These are phyloP conservation scores for Rhingia campestris DNA, from an alignment of 2,888 invertebrate species.

Conservation along the genomic window DNA sequence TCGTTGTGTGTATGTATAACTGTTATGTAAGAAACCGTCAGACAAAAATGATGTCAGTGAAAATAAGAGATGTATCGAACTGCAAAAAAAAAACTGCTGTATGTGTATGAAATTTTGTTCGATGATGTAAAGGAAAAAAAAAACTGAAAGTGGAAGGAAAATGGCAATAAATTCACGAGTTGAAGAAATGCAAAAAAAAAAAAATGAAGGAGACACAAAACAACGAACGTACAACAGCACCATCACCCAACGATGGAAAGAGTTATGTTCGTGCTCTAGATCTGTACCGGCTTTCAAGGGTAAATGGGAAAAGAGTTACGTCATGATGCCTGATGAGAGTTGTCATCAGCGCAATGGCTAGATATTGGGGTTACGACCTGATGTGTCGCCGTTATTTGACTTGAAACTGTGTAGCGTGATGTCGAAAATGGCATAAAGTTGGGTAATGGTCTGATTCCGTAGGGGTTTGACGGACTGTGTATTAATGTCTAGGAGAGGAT, in stretches of 20 bases:
- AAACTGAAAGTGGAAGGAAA: constrained; percentile 50
- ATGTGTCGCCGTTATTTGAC: constrained; percentile 3
- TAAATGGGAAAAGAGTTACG: constrained; percentile 61
- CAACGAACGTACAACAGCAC: constrained; percentile 6
- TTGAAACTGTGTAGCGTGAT: constrained; percentile 18
- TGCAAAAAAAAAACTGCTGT: constrained; percentile 43
- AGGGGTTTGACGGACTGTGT: constrained; percentile 35
- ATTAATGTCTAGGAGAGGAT: constrained; percentile 9
- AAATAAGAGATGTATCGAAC: constrained; percentile 59
- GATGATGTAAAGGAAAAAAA: constrained; percentile 63
- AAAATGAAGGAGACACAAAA: constrained; percentile 19
- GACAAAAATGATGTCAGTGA: constrained; percentile 66
- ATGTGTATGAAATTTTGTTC: constrained; percentile 43
- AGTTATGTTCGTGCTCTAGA: constrained; percentile 67
- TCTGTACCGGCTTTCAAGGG: constrained; percentile 74
- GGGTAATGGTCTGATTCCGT: constrained; percentile 27
- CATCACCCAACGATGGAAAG: constrained; percentile 38
- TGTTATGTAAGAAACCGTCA: constrained; percentile 59
- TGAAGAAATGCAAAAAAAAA: constrained; percentile 68
- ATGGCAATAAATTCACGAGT: constrained; percentile 44
- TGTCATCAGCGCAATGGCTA: constrained; percentile 29
- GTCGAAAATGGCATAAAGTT: constrained; percentile 51
- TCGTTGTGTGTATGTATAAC: constrained; percentile 35
- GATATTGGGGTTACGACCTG: constrained; percentile 60
- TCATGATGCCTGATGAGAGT: constrained; percentile 56